Base-by-base conservation (phyloP, 1,140 invertebrate species). In the Lordiphosa mommai region DNA sequence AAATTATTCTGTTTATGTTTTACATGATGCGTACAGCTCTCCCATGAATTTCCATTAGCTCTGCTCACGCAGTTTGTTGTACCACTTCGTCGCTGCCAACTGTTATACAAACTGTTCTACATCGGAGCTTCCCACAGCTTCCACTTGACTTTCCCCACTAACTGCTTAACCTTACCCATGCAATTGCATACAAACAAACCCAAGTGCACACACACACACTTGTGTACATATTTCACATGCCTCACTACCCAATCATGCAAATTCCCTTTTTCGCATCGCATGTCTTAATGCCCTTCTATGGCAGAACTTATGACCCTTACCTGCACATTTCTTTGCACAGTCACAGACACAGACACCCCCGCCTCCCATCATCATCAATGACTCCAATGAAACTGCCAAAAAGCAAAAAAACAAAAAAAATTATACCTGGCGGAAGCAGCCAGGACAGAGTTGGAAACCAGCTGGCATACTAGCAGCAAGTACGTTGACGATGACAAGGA, bases 241-340 rank as follows among this genome's bases (percentile, higher is more conserved):
- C 57, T 63, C 63, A 51, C 32, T 51, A 47, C 52, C 59, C 64
- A 68, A 68, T 68, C 64, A 68, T 67, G 46, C 53, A 66, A 72
- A 60, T 43, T 50, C 14, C 29, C 33, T 43, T 43, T 46, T 36
- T 41, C 30, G 44, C 48, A 13, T 20, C 34, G 48, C 53, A 69
- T 70, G 76, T 61, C 70, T 14, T 80, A 80, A 65, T 80, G 69
- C 55, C 73, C 73, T 73, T 79, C 59, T 79, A 69, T 82, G 76
- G 63, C 52, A 59, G 44, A 64, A 65, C 64, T 73, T 73, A 73
- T 73, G 71, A 63, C 67, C 59, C 40, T 65, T 53, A 70, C 70
- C 74, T 74, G 76, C 46, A 34, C 29, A 56, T 46, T 32, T 27
- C 44, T 30, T 30, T 16, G 9, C 38, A 51, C 41, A 33, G 12